Base-by-base conservation (phyloP, 1,140 invertebrate genomes). In the Akabosia matsudoensis region DNA sequence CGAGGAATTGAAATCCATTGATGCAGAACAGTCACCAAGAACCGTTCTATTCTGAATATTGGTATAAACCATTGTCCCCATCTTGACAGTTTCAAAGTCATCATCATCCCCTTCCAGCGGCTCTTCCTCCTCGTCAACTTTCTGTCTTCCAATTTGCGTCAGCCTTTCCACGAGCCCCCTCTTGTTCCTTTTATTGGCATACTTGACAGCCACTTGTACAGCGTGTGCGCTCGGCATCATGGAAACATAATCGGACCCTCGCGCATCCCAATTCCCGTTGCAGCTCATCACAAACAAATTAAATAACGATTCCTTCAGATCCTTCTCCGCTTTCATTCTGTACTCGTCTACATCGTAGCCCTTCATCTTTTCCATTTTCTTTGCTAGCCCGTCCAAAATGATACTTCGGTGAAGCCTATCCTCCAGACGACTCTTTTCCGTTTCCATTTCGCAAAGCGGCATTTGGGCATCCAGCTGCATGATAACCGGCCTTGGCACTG, bases 201-300 rank as follows among this genome's bases (percentile, higher is more conserved):
- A 97, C 82, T 94, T 94, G 2, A 94, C 90, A 1, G 94, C 94
- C 31, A 96, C 85, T 80, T 93, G 91, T 45, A 97, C 83, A 0
- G 95, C 87, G 61, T 91, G 89, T 1, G 90, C 87, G 79, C 91
- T 91, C 16, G 89, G 89, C 83, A 97, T 90, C 81, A 96, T 86
- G 81, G 94, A 90, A 83, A 95, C 93, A 7, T 97, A 86, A 84
- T 97, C 95, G 2, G 95, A 83, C 0, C 93, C 95, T 52, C 96
- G 87, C 80, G 90, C 90, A 82, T 98, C 95, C 52, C 92, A 88
- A 84, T 95, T 93, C 83, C 89, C 90, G 79, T 90, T 89, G 82
- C 92, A 94, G 0, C 94, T 91, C 37, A 94, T 92, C 24, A 93
- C 94, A 88, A 98, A 97, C 26, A 97, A 84, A 86, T 95, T 95